Percentiles rank a stretch among this genome's conserved stretches.
Conservation (phyloP, 2,113 vertebrate species). For the Numida meleagris region DNA sequence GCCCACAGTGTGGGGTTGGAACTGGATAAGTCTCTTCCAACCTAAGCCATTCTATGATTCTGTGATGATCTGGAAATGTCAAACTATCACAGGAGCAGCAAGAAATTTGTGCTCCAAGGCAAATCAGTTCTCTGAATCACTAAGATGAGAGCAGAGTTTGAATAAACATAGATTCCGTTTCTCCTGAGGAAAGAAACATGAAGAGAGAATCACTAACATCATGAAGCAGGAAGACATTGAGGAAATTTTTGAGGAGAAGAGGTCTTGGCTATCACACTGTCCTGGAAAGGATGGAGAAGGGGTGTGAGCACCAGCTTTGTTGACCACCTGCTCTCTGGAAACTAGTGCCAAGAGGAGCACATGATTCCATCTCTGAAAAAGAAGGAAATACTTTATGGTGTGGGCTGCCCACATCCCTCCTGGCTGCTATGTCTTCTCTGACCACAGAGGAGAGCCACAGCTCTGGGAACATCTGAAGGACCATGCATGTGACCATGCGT, state of each 20-base stretch:
- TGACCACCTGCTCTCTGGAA: not conserved
- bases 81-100: not conserved
- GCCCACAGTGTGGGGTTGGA: too few relatives aligned
- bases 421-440: not conserved
- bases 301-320: not conserved
- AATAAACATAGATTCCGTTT: not conserved
- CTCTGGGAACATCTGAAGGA: not conserved
- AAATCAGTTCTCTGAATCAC: not conserved
- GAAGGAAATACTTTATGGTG: not conserved
- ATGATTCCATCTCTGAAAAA: not conserved
- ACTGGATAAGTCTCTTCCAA: too few relatives aligned
- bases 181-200: not conserved
- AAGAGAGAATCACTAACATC: not conserved
- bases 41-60: too few relatives aligned
- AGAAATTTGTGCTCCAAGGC: not conserved
- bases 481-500: not conserved
- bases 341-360: not conserved
- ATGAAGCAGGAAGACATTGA: not conserved
- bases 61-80: not conserved
- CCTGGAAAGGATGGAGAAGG: not conserved
- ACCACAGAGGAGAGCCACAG: fast-evolving
- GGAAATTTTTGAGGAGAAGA: fast-evolving
- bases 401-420: not conserved
- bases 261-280: not conserved
- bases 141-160: not conserved